A percentile compares a stretch with the other conserved stretches of the same genome.
These are phyloP conservation scores for Asbolus verrucosus DNA, from an alignment of 1,140 invertebrate genomes.

Conservation along the genomic window DNA sequence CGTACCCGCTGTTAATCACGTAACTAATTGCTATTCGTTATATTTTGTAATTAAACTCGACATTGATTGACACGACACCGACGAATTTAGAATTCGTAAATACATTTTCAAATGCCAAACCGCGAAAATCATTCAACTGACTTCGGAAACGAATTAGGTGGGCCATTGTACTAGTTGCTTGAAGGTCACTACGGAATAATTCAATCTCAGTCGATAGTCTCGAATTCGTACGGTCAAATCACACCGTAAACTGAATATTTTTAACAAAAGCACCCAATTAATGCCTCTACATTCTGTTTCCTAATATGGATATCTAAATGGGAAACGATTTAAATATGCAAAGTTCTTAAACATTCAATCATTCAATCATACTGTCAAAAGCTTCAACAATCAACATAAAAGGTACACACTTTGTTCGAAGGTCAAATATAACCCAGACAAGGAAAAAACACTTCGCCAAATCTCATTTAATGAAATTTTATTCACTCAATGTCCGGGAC, in stretches of 20 bases:
- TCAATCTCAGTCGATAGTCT: constrained; percentile 7
- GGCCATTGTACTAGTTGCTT: not conserved
- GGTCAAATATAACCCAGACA: no score
- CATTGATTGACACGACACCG: constrained; percentile 15
- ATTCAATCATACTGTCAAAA: no score
- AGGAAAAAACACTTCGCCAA: no score
- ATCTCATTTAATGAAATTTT: no score
- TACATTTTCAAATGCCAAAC: constrained; percentile 23
- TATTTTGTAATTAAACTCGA: constrained; percentile 26
- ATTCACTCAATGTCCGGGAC: no score
- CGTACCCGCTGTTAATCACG: constrained; percentile 7
- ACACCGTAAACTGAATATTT: not conserved
- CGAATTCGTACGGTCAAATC: constrained; percentile 7
- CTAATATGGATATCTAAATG: no score
- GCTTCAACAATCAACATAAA: no score
- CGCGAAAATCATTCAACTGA: constrained; percentile 14
- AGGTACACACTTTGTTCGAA: no score
- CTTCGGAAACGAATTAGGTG: constrained; percentile 4
- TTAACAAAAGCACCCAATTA: not conserved
- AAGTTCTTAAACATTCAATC: no score
- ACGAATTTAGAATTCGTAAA: constrained; percentile 12
- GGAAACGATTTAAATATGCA: no score
- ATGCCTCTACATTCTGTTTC: no score
- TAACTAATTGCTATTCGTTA: constrained; percentile 33
- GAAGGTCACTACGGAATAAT: constrained; percentile 1